Base-by-base conservation (phyloP, 1,140 invertebrate genomes). In the Drosophila sucinea region DNA sequence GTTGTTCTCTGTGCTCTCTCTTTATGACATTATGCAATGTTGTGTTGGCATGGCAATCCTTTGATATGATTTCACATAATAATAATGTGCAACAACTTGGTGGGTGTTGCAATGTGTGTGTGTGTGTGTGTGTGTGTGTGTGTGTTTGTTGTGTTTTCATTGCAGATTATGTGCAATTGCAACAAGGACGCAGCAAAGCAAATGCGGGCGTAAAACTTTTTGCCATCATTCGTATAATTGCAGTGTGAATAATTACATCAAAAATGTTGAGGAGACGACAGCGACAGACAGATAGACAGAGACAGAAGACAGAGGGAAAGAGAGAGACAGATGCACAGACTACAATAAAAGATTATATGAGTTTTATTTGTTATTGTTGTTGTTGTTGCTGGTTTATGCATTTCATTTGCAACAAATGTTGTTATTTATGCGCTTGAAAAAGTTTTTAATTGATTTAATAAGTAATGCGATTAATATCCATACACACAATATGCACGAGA, bases 391-490 rank as follows among this genome's bases (percentile, higher is more conserved):
- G 47, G 62, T 47, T 27, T 41, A 38, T 27, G 47, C 41, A 27
- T 72, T 69, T 73, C 40, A 66, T 55, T 76, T 44, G 72, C 78
- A 73, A 81, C 76, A 79, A 87, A 85, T 81, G 84, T 82, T 86
- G 76, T 87, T 87, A 89, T 87, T 87, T 80, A 87, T 87, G 84
- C 83, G 83, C 83, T 87, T 87, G 80, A 80, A 80, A 89, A 89
- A 87, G 62, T 89, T 87, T 87, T 87, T 86, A 86, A 86, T 86
- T 86, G 83, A 86, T 86, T 86, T 87, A 86, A 87, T 86, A 86
- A 87, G 83, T 86, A 86, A 87, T 87, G 83, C 79, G 83, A 87
- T 86, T 86, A 86, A 86, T 86, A 47, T 67, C 67, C 63, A 77
- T 51, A 51, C 44, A 51, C 44, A 70, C 82, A 73, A 87, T 77